Evolutionary conservation across 2,888 invertebrate species (phyloP), one percentile per base, ranked within the genome.

Genomic region (Spodoptera littoralis): DNA sequence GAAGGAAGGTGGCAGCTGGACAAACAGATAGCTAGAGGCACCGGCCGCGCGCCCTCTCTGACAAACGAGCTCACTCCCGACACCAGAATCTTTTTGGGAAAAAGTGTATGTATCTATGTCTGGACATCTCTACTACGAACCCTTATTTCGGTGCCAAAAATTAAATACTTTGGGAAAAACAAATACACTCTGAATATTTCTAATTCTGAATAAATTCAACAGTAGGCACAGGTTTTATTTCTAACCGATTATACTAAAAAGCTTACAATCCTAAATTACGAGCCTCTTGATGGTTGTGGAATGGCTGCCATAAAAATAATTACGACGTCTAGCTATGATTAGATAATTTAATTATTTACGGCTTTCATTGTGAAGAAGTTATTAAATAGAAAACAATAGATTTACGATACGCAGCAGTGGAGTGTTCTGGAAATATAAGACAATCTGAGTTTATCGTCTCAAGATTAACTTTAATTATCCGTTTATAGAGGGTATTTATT

Each of bases 1-100:
- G 89, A 88, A 90, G 87, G 82, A 88, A 87, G 88, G 88, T 88
- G 89, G 89, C 92, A 92, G 91, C 92, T 91, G 92, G 89, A 89
- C 90, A 92, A 92, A 92, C 90, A 92, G 90, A 90, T 91, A 86
- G 90, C 85, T 83, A 76, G 81, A 84, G 85, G 86, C 86, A 81
- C 82, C 77, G 81, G 79, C 80, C 79, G 77, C 71, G 68, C 64
- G 50, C 74, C 67, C 74, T 72, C 65, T 58, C 80, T 90, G 90
- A 90, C 88, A 91, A 91, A 91, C 88, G 90, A 89, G 85, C 86
- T 78, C 67, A 82, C 81, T 83, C 84, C 77, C 77, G 80, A 79
- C 81, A 83, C 81, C 83, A 86, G 24, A 87, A 86, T 87, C 86
- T 89, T 83, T 86, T 68, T 74, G 70, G 59, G 49, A 42, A 47